phyloP scores from a whole-genome alignment of 2,797 vertebrate species.

The Atherinosoma microstoma region DNA sequence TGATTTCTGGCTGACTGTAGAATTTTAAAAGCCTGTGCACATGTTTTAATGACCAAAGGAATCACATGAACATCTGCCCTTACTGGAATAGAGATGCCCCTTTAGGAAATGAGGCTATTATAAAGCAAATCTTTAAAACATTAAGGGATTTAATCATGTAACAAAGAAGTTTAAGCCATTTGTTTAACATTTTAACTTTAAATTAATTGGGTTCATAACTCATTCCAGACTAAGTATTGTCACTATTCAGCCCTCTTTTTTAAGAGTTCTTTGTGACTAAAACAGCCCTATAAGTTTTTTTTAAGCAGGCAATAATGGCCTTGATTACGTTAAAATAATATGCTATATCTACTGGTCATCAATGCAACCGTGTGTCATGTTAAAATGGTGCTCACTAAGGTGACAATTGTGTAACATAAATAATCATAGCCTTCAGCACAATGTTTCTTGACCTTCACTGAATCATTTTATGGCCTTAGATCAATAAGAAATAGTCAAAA shows the following conservation, averaged over 20 bases:
- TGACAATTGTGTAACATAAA: no score
- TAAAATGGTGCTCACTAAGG: not conserved
- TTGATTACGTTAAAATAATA: not conserved
- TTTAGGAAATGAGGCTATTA: not conserved
- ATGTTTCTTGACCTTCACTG: no score
- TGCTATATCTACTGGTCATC: not conserved
- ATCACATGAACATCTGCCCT: not conserved
- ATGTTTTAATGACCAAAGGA: constrained; percentile 3
- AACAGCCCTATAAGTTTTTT: no score
- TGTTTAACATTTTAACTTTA: not conserved
- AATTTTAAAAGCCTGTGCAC: not conserved
- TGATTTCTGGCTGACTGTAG: not conserved
- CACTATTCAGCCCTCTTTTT: no score
- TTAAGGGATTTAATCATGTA: no score
- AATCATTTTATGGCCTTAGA: no score
- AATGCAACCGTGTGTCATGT: not conserved
- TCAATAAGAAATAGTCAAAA: not conserved
- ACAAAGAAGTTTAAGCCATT: not conserved
- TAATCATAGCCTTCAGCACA: no score
- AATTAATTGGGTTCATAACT: not conserved
- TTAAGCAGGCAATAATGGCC: no score
- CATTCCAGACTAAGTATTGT: not conserved
- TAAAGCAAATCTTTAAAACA: not conserved
- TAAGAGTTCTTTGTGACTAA: no score
- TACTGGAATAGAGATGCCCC: not conserved